These are phyloP conservation scores for Oxyruncus cristatus DNA, from an alignment of 2,113 vertebrate genomes.

Conservation along the genomic window DNA sequence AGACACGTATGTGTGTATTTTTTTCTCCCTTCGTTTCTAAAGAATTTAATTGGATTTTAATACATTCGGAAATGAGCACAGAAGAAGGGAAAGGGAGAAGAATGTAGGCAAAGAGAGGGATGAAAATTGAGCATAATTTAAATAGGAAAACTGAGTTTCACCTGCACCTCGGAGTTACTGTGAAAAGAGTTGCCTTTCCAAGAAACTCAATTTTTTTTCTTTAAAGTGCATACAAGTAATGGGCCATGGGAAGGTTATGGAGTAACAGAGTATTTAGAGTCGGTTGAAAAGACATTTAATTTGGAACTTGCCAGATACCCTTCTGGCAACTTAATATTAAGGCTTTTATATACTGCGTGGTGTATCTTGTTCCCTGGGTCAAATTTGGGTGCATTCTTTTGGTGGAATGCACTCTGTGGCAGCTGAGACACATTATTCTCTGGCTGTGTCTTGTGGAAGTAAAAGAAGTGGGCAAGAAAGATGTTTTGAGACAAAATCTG, in stretches of 20 bases:
- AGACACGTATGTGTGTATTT: background rate
- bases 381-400: constrained; percentile 13
- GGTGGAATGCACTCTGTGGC: background rate
- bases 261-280: constrained; percentile 28
- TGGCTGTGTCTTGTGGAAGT: background rate
- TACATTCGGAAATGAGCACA: background rate
- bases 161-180: background rate
- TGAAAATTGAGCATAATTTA: background rate
- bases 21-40: constrained; percentile 17
- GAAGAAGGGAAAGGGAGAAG: background rate
- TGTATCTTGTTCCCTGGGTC: constrained; percentile 41
- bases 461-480: background rate
- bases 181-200: background rate
- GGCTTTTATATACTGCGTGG: background rate
- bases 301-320: constrained; percentile 31
- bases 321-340: constrained; percentile 30
- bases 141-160: background rate
- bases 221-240: background rate
- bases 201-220: background rate
- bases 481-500: constrained; percentile 1
- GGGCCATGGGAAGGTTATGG: background rate
- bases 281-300: constrained; percentile 10
- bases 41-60: constrained; percentile 38
- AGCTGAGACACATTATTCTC: background rate
- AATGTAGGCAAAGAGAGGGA: background rate